Base-by-base conservation (phyloP, 2,113 vertebrate genomes). In the Spizaetus ornatus region DNA sequence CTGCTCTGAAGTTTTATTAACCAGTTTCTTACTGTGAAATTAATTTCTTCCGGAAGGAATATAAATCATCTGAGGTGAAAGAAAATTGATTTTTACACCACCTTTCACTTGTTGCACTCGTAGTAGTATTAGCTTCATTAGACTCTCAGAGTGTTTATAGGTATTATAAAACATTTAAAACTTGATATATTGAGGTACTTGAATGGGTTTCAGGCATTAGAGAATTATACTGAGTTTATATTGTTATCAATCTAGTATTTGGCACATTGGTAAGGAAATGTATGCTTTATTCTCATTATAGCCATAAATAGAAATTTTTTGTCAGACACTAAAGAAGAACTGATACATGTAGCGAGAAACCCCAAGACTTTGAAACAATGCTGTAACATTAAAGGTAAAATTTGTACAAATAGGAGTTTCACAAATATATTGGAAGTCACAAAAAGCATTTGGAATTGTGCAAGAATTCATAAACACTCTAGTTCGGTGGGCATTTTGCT, bases 81-180 rank as follows among this genome's bases (percentile, higher is more conserved):
- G 74, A 88, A 97, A 98, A 98, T 97, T 96, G 96, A 98, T 98
- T 98, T 98, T 96, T 97, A 87, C 26, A 90, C 15, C 90, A 91
- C 83, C 85, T 96, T 97, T 96, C 73, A 81, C 95, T 97, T 96
- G 86, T 94, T 97, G 97, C 95, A 80, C 55, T 97, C 72, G 79
- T 77, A 42, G 78, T 86, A 82, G 72, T 95, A 95, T 97, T 96
- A 96, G 94, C 97, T 97, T 93, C 92, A 53, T 98, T 97, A 97
- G 94, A 82, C 95, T 91, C 92, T 96, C 47, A 48, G 91, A 96
- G 88, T 98, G 97, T 98, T 98, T 97, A 97, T 97, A 67, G 93
- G 95, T 87, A 95, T 98, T 98, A 97, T 96, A 97, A 98, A 98
- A 97, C 36, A 15, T 98, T 98, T 98, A 97, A 97, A 95, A 97